These are phyloP conservation scores for Tetraodon nigroviridis DNA, from an alignment of 2,113 vertebrate species.

Conservation along the genomic window DNA sequence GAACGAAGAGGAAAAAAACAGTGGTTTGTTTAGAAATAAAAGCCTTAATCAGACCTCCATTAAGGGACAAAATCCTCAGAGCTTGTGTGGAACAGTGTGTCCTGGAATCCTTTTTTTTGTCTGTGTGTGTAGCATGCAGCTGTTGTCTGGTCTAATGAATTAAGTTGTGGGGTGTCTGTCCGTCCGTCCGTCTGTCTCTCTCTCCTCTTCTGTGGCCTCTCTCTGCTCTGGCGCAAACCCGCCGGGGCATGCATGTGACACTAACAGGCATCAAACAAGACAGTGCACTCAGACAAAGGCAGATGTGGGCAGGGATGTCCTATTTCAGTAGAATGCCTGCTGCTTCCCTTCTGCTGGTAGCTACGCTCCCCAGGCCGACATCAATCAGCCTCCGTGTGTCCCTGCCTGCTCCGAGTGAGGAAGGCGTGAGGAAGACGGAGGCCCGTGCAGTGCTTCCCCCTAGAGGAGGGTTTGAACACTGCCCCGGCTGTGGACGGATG, in stretches of 20 bases:
- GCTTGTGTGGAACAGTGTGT: constrained; percentile 5
- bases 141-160: constrained; percentile 24
- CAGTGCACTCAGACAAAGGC: constrained; percentile 41
- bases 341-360: constrained; percentile 18
- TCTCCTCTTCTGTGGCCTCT: background rate
- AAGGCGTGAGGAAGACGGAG: constrained; percentile 3
- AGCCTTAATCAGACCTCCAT: constrained; percentile 29
- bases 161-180: constrained; percentile 18
- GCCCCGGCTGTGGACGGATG: constrained; percentile 10
- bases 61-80: constrained; percentile 29
- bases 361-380: constrained; percentile 13
- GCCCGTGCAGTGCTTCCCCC: constrained; percentile 43
- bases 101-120: constrained; percentile 15
- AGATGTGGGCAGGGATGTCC: constrained; percentile 24
- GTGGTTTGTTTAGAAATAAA: constrained; percentile 17
- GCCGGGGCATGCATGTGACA: constrained; percentile 33
- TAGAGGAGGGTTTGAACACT: constrained; percentile 42
- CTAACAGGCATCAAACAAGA: constrained; percentile 43
- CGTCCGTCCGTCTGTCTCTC: background rate
- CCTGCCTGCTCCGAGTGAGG: constrained; percentile 21
- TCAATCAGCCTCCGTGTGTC: constrained; percentile 28
- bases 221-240: constrained; percentile 26
- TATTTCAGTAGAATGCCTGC: constrained; percentile 15
- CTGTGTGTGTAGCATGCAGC: constrained; percentile 22
- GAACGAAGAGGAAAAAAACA: constrained; percentile 15